Percentiles rank a stretch among this genome's conserved stretches.
These are phyloP conservation scores for Todiramphus chloris DNA, from an alignment of 2,113 vertebrate genomes.

Conservation along the genomic window DNA sequence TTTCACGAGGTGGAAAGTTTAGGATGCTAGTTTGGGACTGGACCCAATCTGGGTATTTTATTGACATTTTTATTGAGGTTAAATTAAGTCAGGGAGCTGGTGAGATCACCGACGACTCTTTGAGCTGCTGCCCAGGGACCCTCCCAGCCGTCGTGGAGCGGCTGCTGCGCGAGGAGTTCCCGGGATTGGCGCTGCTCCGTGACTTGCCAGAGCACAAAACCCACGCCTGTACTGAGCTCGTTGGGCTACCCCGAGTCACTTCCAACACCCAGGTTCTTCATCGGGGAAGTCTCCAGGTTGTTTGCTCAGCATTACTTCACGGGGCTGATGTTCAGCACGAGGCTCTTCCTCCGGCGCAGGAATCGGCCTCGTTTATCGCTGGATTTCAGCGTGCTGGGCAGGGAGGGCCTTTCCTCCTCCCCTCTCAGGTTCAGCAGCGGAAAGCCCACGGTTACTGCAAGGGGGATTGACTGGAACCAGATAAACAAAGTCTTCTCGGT, in stretches of 20 bases:
- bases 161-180: too few species aligned
- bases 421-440: neutral
- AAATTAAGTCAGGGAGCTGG: too few species aligned
- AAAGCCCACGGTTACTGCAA: fast-evolving
- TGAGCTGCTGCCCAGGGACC: neutral
- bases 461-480: neutral
- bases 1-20: neutral
- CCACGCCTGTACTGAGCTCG: too few species aligned
- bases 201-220: neutral
- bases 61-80: neutral
- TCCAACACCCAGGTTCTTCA: neutral
- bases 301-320: neutral
- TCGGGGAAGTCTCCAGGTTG: neutral
- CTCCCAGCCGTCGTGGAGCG: too few species aligned
- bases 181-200: too few species aligned
- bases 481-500: neutral
- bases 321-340: neutral
- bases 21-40: neutral
- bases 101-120: too few species aligned
- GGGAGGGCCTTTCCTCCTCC: neutral
- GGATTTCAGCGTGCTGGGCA: fast-evolving
- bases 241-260: neutral
- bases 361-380: fast-evolving
- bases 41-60: too few species aligned
- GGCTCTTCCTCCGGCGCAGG: neutral